Conservation (phyloP, 2,888 invertebrate species). For the Arenicola marina region DNA sequence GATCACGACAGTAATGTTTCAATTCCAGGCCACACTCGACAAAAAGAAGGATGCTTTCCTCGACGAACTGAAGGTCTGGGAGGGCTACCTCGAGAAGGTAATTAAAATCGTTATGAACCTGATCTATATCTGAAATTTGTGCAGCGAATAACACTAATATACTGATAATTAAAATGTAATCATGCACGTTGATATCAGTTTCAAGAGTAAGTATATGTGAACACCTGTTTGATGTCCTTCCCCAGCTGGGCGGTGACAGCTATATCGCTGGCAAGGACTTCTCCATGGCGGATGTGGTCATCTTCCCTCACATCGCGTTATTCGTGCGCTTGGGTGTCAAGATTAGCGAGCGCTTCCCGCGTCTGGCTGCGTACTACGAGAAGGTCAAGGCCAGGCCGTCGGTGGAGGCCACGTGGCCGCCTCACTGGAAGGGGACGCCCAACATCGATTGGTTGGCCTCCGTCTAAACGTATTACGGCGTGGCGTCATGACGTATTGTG, state of each 20-base stretch:
- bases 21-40: conserved; percentile 11
- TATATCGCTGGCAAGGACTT: conserved; percentile 25
- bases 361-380: conserved; percentile 11
- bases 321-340: conserved; percentile 34
- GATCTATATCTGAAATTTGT: too few species aligned
- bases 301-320: conserved; percentile 37
- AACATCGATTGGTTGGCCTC: background rate
- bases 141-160: background rate
- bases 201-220: too few species aligned
- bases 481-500: too few species aligned
- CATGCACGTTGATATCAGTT: background rate
- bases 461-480: background rate
- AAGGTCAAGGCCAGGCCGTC: conserved; percentile 31
- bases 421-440: conserved; percentile 39
- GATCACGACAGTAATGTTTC: background rate
- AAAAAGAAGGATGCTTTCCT: conserved; percentile 8
- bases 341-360: conserved; percentile 1
- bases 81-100: conserved; percentile 22
- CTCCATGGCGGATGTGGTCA: conserved; percentile 34
- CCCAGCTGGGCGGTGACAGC: conserved; percentile 4
- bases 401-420: conserved; percentile 41
- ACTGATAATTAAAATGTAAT: background rate
- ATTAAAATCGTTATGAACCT: too few species aligned
- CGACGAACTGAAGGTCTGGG: conserved; percentile 27
- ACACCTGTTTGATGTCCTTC: too few species aligned